A percentile compares a stretch with the other conserved stretches of the same genome.
phyloP scores from a whole-genome alignment of 1,140 invertebrate species.

The Hylyphantes graminicola region DNA sequence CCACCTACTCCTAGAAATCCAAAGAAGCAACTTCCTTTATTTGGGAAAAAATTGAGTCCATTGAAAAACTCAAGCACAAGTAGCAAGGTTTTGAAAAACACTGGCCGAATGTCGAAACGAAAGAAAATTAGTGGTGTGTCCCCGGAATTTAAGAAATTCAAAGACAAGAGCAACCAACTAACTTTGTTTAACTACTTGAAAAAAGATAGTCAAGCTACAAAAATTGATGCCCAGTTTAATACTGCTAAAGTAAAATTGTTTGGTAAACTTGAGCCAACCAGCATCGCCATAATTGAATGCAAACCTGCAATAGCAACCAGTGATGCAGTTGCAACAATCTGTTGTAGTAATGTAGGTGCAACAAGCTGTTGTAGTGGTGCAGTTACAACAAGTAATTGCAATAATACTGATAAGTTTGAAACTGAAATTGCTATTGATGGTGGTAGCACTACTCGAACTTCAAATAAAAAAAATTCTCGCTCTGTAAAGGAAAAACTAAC shows the following conservation, averaged over 20 bases:
- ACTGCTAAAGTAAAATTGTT: slow-evolving; percentile 13
- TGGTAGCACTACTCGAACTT: too few species aligned
- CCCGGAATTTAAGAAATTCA: slow-evolving; percentile 44
- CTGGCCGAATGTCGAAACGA: slow-evolving; percentile 6
- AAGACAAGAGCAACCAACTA: slow-evolving; percentile 36
- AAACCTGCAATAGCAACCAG: not conserved
- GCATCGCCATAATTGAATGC: not conserved
- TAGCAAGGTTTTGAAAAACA: not conserved
- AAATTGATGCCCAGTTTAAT: not conserved
- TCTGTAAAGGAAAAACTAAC: too few species aligned
- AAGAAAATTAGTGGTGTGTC: slow-evolving; percentile 42
- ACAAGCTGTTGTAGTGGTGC: too few species aligned
- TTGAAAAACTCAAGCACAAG: not conserved
- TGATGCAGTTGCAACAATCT: not conserved
- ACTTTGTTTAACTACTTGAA: slow-evolving; percentile 37
- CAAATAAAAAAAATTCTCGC: too few species aligned
- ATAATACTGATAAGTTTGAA: too few species aligned
- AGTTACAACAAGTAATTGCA: too few species aligned
- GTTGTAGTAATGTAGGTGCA: not conserved
- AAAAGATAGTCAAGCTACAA: not conserved
- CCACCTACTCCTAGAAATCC: slow-evolving; percentile 32
- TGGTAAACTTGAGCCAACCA: not conserved
- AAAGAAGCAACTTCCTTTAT: not conserved
- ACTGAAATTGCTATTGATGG: too few species aligned
- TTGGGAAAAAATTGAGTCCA: not conserved